A percentile compares a stretch with the other conserved stretches of the same genome.
These are phyloP conservation scores for Pitta sordida DNA, from an alignment of 2,113 vertebrate genomes.

Conservation along the genomic window DNA sequence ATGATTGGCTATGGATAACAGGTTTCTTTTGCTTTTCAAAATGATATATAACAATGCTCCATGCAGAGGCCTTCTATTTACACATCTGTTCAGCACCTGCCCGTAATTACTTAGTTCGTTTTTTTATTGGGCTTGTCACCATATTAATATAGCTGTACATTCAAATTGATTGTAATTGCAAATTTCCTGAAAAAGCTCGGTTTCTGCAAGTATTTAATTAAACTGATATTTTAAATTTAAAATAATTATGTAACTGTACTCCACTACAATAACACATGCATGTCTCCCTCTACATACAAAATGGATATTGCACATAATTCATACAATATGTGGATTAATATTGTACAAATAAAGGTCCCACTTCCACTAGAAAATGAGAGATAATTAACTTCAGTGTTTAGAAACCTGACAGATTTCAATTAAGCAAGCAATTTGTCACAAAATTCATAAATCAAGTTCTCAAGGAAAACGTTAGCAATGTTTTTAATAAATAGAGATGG, in stretches of 20 bases:
- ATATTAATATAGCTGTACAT: constrained; percentile 73
- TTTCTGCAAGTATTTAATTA: constrained; percentile 80
- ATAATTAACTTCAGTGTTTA: constrained; percentile 57
- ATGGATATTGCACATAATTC: constrained; percentile 56
- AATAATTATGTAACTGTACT: constrained; percentile 80
- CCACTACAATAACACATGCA: constrained; percentile 68
- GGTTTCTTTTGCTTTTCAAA: constrained; percentile 22
- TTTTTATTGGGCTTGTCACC: constrained; percentile 71
- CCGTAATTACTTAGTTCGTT: constrained; percentile 63
- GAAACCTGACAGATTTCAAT: constrained; percentile 57
- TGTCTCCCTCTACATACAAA: constrained; percentile 66
- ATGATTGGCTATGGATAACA: constrained; percentile 33
- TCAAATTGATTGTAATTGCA: constrained; percentile 81
- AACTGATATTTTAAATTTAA: constrained; percentile 77
- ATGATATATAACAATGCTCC: constrained; percentile 53
- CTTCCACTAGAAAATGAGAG: constrained; percentile 45
- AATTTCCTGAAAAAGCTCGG: constrained; percentile 76
- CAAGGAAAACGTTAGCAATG: background rate
- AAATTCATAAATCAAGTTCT: constrained; percentile 38
- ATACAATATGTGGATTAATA: constrained; percentile 67
- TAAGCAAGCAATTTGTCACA: constrained; percentile 53
- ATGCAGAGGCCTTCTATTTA: constrained; percentile 43
- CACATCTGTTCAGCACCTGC: constrained; percentile 72
- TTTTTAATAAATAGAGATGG: constrained; percentile 11
- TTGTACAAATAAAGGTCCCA: constrained; percentile 61